Evolutionary conservation across 1,140 invertebrate genomes (phyloP).

Genomic region (Nephila pilipes): DNA sequence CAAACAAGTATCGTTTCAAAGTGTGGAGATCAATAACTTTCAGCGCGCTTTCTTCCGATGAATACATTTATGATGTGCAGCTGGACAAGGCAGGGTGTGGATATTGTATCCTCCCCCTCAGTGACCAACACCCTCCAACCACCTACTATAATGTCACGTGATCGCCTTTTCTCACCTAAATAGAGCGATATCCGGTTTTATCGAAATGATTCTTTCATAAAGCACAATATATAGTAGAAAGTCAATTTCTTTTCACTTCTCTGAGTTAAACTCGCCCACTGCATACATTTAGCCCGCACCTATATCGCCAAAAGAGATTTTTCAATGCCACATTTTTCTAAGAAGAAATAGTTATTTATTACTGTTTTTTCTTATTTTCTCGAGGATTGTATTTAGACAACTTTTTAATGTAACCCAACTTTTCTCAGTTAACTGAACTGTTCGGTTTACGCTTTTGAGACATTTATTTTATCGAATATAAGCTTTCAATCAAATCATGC

Average conservation of each 20-base stretch:
- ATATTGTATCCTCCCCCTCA: conserved; percentile 60
- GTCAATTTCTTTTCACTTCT: conserved; percentile 60
- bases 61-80: conserved; percentile 64
- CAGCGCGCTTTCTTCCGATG: conserved; percentile 60
- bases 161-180: conserved; percentile 66
- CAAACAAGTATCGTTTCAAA: conserved; percentile 69
- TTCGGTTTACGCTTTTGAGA: too few relatives aligned
- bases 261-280: not conserved
- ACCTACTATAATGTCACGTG: conserved; percentile 70
- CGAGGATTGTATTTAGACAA: not conserved
- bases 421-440: too few relatives aligned
- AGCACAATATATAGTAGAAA: not conserved
- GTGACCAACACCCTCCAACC: conserved; percentile 69
- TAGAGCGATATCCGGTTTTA: conserved; percentile 73
- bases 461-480: too few relatives aligned
- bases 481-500: too few relatives aligned
- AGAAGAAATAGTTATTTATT: not conserved
- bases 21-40: conserved; percentile 66
- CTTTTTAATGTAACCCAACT: not conserved
- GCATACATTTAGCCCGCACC: not conserved
- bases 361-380: not conserved
- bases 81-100: conserved; percentile 65
- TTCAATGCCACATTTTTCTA: not conserved
- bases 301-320: not conserved
- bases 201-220: conserved; percentile 41